Base-by-base conservation (phyloP, 2,797 vertebrate species). In the Epinephelus malabaricus region DNA sequence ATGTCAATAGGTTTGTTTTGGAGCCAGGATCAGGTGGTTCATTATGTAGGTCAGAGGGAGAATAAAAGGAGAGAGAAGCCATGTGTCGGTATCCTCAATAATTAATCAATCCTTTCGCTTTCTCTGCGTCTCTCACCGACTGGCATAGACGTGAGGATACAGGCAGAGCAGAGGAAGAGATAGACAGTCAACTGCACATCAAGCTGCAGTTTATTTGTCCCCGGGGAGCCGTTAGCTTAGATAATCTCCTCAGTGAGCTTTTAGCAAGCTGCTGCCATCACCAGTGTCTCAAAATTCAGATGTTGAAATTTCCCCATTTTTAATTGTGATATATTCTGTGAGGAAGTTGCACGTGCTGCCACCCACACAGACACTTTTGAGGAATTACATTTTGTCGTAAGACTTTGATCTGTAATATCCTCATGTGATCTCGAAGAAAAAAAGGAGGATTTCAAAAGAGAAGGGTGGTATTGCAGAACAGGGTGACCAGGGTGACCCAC, bases 41-140 rank as follows among this genome's bases (percentile, higher is more conserved):
- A 72, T 76, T 89, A 90, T 92, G 86, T 90, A 87, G 91, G 87
- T 91, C 89, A 92, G 85, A 83, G 72, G 69, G 45, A 91, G 82
- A 88, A 86, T 78, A 76, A 87, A 91, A 74, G 79, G 56, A 84
- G 69, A 79, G 77, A 75, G 70, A 66, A 82, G 73, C 79, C 76
- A 73, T 76, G 86, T 88, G 85, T 80, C 40, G 40, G 72, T 71
- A 74, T 85, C 75, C 73, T 95, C 70, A 94, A 94, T 93, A 92
- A 95, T 94, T 90, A 80, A 94, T 90, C 73, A 79, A 69, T 67
- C 59, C 50, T 61, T 74, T 80, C 68, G 64, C 71, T 62, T 19
- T 21, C 54, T 59, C 68, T 49, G 59, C 76, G 49, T 84, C 82
- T 74, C 64, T 47, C 18, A 11, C 58, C 27, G 46, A 63, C 58